A percentile compares a stretch with the other conserved stretches of the same genome.
phyloP scores from a whole-genome alignment of 2,888 invertebrate genomes.

The Epinotia bilunana region DNA sequence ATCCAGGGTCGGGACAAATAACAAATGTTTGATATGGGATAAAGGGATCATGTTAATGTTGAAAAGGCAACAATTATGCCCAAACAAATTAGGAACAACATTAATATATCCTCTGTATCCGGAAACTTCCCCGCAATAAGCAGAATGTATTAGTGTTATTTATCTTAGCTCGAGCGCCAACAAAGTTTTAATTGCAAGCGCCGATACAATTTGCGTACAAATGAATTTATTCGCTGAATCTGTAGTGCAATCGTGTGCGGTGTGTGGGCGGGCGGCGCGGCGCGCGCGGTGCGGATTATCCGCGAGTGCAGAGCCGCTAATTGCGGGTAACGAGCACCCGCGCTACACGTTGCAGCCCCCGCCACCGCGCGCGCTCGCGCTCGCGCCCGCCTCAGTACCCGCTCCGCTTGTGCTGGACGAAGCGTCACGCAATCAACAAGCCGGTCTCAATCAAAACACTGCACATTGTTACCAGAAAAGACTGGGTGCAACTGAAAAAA shows the following conservation, averaged over 20 bases:
- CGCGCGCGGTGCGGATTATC: slow-evolving; percentile 71
- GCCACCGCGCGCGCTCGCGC: slow-evolving; percentile 49
- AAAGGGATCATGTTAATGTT: slow-evolving; percentile 73
- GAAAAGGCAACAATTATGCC: slow-evolving; percentile 75
- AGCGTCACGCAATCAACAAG: slow-evolving; percentile 52
- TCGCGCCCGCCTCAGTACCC: slow-evolving; percentile 45
- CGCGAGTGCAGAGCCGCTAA: slow-evolving; percentile 80
- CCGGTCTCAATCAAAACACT: slow-evolving; percentile 41
- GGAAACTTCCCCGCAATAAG: slow-evolving; percentile 81
- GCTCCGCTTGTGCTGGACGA: slow-evolving; percentile 39
- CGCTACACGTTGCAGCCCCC: slow-evolving; percentile 49
- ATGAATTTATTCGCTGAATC: slow-evolving; percentile 84
- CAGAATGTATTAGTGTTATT: slow-evolving; percentile 84
- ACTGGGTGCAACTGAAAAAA: neutral
- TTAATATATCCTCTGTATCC: slow-evolving; percentile 82
- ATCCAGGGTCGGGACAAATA: slow-evolving; percentile 28
- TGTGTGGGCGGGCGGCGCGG: slow-evolving; percentile 53
- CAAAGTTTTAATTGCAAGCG: slow-evolving; percentile 85
- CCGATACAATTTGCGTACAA: slow-evolving; percentile 85
- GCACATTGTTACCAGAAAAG: neutral
- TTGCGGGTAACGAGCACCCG: slow-evolving; percentile 76
- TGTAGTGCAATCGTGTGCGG: slow-evolving; percentile 76
- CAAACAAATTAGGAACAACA: slow-evolving; percentile 83
- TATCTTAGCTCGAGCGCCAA: slow-evolving; percentile 82
- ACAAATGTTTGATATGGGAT: slow-evolving; percentile 62